Conservation (phyloP, 2,113 vertebrate species). For the Gopherus evgoodei region DNA sequence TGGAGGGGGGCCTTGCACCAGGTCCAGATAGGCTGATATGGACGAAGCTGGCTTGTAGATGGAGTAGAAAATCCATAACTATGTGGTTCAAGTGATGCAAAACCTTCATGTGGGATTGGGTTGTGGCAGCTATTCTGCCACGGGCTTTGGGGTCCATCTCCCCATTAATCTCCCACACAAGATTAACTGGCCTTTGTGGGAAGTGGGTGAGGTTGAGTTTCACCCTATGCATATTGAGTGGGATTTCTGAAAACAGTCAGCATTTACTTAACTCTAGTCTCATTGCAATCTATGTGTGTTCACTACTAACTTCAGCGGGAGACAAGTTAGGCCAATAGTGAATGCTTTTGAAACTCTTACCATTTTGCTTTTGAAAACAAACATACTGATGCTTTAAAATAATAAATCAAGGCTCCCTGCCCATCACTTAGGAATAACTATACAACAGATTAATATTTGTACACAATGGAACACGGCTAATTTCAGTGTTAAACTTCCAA, state of each 20-base stretch:
- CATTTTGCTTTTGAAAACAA: conserved; percentile 18
- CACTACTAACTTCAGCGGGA: neutral
- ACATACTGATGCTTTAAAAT: neutral
- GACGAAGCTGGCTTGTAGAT: neutral
- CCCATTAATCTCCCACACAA: neutral
- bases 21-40: neutral
- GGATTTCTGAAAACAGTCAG: neutral
- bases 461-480: neutral
- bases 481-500: neutral
- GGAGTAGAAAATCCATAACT: neutral
- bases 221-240: neutral
- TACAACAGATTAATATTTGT: neutral
- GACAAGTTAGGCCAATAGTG: neutral
- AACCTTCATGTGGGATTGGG: neutral
- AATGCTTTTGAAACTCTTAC: neutral
- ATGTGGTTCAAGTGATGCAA: neutral
- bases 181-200: neutral
- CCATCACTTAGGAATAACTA: conserved; percentile 24
- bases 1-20: neutral
- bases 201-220: neutral
- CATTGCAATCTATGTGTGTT: neutral
- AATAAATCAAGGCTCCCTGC: neutral
- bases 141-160: neutral
- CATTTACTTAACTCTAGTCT: neutral
- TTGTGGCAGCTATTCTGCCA: neutral